Conservation (phyloP, 1,140 invertebrate species). For the Papilio helenus region DNA sequence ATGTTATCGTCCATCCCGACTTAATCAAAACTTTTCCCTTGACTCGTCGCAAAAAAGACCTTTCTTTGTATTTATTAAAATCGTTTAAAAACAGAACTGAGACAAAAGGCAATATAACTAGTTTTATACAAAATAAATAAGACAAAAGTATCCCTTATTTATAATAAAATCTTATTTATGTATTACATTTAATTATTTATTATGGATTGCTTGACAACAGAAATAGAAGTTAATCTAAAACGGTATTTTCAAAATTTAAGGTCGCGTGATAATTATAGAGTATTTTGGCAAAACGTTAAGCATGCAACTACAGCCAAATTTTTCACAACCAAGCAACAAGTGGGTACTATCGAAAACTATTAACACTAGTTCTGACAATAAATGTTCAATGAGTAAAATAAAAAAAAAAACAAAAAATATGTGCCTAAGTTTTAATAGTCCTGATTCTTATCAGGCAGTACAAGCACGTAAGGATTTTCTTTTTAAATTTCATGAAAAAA, state of each 20-base stretch:
- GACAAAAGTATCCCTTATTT: no score
- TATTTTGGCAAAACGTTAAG: not conserved
- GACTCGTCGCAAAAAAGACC: not conserved
- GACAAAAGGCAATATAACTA: not conserved
- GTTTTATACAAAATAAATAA: not conserved
- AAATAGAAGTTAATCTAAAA: not conserved
- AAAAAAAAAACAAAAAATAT: not conserved
- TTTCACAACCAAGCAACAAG: conserved; percentile 24
- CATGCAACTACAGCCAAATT: conserved; percentile 20
- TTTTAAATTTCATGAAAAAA: not conserved
- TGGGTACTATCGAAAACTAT: not conserved
- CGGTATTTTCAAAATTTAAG: not conserved
- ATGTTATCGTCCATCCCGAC: conserved; percentile 36
- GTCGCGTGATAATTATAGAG: not conserved
- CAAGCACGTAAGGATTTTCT: no score
- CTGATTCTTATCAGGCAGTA: no score
- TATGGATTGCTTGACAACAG: not conserved
- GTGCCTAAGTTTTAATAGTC: not conserved
- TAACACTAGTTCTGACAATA: not conserved
- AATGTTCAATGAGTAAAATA: not conserved
- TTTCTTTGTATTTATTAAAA: not conserved
- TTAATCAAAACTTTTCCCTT: conserved; percentile 37
- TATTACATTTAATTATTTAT: no score
- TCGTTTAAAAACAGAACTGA: not conserved
- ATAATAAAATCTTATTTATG: no score